Base-by-base conservation (phyloP, 2,113 vertebrate species). In the Phasianus colchicus region DNA sequence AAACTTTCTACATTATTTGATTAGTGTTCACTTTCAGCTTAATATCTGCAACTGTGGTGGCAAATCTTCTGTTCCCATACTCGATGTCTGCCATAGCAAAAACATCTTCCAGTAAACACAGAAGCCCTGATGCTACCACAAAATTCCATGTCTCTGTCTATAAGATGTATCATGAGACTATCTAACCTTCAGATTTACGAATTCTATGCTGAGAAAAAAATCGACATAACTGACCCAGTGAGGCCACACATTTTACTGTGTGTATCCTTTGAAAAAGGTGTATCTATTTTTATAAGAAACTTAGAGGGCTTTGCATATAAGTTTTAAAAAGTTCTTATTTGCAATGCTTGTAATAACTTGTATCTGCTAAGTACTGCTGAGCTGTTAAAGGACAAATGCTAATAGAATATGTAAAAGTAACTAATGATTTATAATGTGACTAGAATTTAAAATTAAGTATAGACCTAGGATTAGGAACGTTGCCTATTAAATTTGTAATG, bases 381-480 rank as follows among this genome's bases (percentile, higher is more conserved):
- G 82, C 42, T 84, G 20, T 72, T 88, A 92, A 89, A 92, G 71
- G 73, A 89, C 30, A 90, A 82, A 95, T 65, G 50, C 29, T 84
- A 84, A 89, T 66, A 81, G 82, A 63, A 90, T 45, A 57, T 4
- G 18, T 47, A 34, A 50, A 90, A 71, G 42, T n/a, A 90, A 48
- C 24, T 66, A 58, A 75, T 85, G 16, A 79, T 29, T 17, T 40
- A 61, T 65, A 93, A 69, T 10, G 34, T 34, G 34, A 30, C 30
- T n/a, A 57, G 81, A 90, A 93, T 75, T 88, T 76, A 29, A 78
- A 92, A 77, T 67, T 22, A 88, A 80, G 67, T 6, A n/a, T 72
- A 90, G 38, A 90, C 2, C n/a, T 14, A 67, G 70, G 67, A 91
- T 93, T 77, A 89, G 34, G 47, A 89, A 64, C n/a, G 19, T 29